These are phyloP conservation scores for Passer montanus DNA, from an alignment of 2,113 vertebrate species.

Conservation along the genomic window DNA sequence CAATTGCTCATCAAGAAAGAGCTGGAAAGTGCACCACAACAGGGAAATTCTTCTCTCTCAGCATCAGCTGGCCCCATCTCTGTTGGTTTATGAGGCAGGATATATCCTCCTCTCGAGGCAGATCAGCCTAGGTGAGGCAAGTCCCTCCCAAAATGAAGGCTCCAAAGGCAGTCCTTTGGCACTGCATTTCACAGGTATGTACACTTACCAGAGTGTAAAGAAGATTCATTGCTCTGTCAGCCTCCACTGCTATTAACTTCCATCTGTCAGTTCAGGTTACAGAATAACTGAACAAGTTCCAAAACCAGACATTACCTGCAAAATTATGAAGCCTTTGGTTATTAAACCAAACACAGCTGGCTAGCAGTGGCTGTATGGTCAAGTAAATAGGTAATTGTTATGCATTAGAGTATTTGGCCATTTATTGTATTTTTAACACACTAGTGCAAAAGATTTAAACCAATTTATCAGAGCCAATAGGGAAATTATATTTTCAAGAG, in stretches of 20 bases:
- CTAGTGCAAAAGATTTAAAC: background rate
- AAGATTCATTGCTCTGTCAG: background rate
- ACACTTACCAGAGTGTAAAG: background rate
- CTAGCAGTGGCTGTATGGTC: background rate
- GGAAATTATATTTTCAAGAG: background rate
- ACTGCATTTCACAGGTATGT: background rate
- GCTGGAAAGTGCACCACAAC: background rate
- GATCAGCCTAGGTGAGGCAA: background rate
- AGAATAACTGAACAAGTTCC: background rate
- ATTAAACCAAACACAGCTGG: background rate
- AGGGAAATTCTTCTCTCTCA: background rate
- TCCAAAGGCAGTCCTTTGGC: background rate
- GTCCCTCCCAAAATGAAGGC: background rate
- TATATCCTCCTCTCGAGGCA: background rate
- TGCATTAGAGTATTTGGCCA: background rate
- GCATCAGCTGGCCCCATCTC: background rate
- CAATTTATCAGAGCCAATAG: background rate
- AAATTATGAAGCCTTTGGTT: background rate
- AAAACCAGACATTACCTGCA: background rate
- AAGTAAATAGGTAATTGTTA: background rate
- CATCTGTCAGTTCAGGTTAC: background rate
- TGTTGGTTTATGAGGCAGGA: background rate
- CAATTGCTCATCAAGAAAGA: background rate
- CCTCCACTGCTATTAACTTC: background rate
- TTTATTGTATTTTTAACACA: background rate